Percentiles rank a stretch among this genome's conserved stretches.
Conservation (phyloP, 2,797 vertebrate genomes). For the Tadarida brasiliensis region DNA sequence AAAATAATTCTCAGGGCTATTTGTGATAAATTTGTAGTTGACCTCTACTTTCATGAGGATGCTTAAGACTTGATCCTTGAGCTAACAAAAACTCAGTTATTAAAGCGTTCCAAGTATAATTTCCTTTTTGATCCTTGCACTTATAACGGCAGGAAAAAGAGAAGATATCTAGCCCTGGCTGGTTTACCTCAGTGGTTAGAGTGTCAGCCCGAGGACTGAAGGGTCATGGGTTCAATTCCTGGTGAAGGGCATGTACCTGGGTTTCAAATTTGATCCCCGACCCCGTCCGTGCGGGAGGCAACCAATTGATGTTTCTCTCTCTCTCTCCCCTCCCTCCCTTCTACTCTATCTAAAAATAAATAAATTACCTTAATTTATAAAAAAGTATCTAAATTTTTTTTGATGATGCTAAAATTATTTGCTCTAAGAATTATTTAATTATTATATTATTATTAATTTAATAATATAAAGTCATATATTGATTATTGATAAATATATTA, state of each 20-base stretch:
- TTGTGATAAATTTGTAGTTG: slow-evolving; percentile 44
- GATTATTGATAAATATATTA: neutral
- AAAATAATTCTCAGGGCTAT: slow-evolving; percentile 41
- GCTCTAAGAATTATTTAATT: slow-evolving; percentile 42
- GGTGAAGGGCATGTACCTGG: too few species aligned
- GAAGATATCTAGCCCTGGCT: too few species aligned
- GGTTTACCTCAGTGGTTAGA: too few species aligned
- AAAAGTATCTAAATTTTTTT: too few species aligned
- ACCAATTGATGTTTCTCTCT: too few species aligned
- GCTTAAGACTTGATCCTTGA: slow-evolving; percentile 55
- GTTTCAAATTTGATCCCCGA: too few species aligned
- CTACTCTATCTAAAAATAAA: too few species aligned
- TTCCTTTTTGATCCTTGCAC: slow-evolving; percentile 40
- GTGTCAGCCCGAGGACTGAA: too few species aligned
- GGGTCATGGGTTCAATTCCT: too few species aligned
- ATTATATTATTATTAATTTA: neutral
- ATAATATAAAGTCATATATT: neutral
- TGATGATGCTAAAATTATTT: slow-evolving; percentile 63
- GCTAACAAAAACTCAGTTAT: slow-evolving; percentile 53
- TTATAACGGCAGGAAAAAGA: slow-evolving; percentile 34
- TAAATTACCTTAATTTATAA: too few species aligned
- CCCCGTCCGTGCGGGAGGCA: too few species aligned
- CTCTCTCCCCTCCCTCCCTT: too few species aligned
- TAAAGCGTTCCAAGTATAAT: slow-evolving; percentile 6
- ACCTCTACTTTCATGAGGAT: slow-evolving; percentile 18